Base-by-base conservation (phyloP, 2,113 vertebrate species). In the Gallinago jamesoni region DNA sequence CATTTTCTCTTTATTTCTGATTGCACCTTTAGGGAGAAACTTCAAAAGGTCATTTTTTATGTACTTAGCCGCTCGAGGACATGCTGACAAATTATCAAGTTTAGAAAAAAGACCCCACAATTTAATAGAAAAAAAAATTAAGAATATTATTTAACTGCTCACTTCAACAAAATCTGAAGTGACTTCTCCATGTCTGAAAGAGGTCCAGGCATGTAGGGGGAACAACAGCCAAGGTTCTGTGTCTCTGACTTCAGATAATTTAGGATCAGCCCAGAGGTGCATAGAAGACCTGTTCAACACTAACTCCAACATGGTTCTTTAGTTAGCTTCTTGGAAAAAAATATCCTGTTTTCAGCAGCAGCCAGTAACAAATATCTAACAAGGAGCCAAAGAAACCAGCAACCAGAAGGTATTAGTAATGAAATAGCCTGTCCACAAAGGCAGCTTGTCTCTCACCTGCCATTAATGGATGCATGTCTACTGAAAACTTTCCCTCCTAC, bases 1-100 rank as follows among this genome's bases (percentile, higher is more conserved):
- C 99, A 99, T 98, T 99, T 99, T 96, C 99, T 99, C 98, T 99
- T 99, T 98, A 99, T 99, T 98, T 99, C 99, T 74, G 99, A 99
- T 98, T 99, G 99, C 97, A 99, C 99, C 99, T 99, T 99, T 97
- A 98, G 98, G 98, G 98, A 98, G 98, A 99, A 99, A 99, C 98
- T 97, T 98, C 97, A 98, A 98, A 98, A 97, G 60, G 98, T 99
- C 98, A 99, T 98, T 98, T 98, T 96, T 97, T 97, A 98, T 98
- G 98, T 98, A 98, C 98, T 97, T 98, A 97, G 98, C 98, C 91
- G 98, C 97, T 97, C 95, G 98, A 98, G 98, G 96, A 96, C 96
- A 98, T 96, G 97, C 94, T 98, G 98, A 96, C 87, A 97, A 91
- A 87, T 84, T 84, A 96, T 94, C 66, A 97, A 97, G 79, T 90